Percentiles rank a stretch among this genome's conserved stretches.
Conservation (phyloP, 1,140 invertebrate species). For the Battus philenor region DNA sequence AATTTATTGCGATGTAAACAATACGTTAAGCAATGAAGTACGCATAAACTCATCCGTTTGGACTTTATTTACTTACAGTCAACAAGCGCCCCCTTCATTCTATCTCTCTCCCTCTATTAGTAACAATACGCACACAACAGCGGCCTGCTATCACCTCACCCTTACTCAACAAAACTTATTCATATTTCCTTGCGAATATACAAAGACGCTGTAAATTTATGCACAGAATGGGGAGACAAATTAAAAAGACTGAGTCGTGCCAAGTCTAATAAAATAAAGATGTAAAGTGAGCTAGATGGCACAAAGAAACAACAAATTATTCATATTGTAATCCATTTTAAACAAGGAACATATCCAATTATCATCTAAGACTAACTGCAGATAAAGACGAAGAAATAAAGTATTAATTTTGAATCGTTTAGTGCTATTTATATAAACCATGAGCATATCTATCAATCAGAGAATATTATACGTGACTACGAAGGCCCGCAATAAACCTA, state of each 20-base stretch:
- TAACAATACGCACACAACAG: constrained; percentile 7
- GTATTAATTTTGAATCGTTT: too few relatives aligned
- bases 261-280: constrained; percentile 52
- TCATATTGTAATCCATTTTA: background rate
- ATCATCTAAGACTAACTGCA: too few relatives aligned
- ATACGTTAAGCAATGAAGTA: background rate
- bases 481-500: too few relatives aligned
- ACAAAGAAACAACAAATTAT: constrained; percentile 2
- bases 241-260: constrained; percentile 55
- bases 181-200: constrained; percentile 56
- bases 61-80: background rate
- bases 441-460: too few relatives aligned
- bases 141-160: constrained; percentile 32
- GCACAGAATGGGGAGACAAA: constrained; percentile 54
- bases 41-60: constrained; percentile 1
- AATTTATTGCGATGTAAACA: background rate
- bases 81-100: constrained; percentile 3
- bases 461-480: too few relatives aligned
- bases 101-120: constrained; percentile 1
- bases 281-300: constrained; percentile 26
- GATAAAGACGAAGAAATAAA: too few relatives aligned
- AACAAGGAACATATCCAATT: too few relatives aligned
- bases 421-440: too few relatives aligned
- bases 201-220: constrained; percentile 53
- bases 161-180: constrained; percentile 50